Percentiles rank a stretch among this genome's conserved stretches.
Evolutionary conservation across 2,888 invertebrate genomes (phyloP).

Genomic region (Hemistola chrysoprasaria): DNA sequence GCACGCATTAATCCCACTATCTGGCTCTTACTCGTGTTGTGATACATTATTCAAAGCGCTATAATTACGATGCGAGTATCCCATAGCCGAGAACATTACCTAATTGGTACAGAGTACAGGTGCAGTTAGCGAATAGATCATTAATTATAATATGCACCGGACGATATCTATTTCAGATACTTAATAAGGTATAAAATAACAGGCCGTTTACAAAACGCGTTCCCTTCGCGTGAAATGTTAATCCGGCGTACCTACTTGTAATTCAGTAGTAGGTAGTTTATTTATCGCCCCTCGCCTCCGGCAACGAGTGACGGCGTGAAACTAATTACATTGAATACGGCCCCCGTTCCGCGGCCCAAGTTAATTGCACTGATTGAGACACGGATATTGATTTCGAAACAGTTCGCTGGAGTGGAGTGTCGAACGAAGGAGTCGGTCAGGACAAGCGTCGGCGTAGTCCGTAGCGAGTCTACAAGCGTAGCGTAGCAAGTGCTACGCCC

Average conservation of each 20-base stretch:
- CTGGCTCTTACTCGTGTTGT: conserved; percentile 34
- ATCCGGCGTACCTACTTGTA: conserved; percentile 34
- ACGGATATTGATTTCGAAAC: conserved; percentile 79
- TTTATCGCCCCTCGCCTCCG: conserved; percentile 52
- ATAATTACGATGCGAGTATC: conserved; percentile 26
- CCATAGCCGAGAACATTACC: conserved; percentile 1
- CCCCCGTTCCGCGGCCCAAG: conserved; percentile 56
- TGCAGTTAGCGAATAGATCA: conserved; percentile 9
- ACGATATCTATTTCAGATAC: conserved; percentile 11
- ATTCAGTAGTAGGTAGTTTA: conserved; percentile 44
- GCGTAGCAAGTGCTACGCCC: conserved; percentile 18
- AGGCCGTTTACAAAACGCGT: conserved; percentile 27
- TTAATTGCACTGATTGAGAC: conserved; percentile 80
- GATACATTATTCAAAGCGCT: conserved; percentile 30
- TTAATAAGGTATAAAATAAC: conserved; percentile 16
- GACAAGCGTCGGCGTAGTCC: not conserved
- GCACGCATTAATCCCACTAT: conserved; percentile 45
- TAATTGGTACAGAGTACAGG: conserved; percentile 12
- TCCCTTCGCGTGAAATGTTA: conserved; percentile 47
- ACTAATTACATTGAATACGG: conserved; percentile 72
- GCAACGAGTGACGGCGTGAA: conserved; percentile 56
- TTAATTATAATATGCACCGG: conserved; percentile 2
- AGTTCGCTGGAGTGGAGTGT: conserved; percentile 55
- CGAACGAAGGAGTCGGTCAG: conserved; percentile 10
- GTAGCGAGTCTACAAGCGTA: conserved; percentile 2